These are phyloP conservation scores for Trimorus sp. DNA, from an alignment of 2,888 invertebrate species.

Conservation along the genomic window DNA sequence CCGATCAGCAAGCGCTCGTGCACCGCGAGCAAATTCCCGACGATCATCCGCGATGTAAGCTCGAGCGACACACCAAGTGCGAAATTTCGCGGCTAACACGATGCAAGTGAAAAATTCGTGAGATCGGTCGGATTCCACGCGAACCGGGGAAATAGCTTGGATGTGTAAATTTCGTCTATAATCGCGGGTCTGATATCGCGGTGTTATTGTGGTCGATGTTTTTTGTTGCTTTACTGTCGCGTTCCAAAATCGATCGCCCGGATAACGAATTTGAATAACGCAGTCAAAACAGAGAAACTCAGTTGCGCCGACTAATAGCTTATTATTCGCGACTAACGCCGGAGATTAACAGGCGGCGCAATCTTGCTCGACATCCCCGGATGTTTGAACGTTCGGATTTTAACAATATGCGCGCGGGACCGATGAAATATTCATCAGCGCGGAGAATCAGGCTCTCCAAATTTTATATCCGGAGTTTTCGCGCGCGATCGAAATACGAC, in stretches of 20 bases:
- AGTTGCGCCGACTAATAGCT: conserved; percentile 48
- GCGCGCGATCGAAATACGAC: not conserved
- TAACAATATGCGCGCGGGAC: conserved; percentile 11
- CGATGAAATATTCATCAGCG: conserved; percentile 41
- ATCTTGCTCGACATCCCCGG: conserved; percentile 39
- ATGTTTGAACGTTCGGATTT: conserved; percentile 51
- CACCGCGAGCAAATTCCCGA: conserved; percentile 81
- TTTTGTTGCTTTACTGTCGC: conserved; percentile 12
- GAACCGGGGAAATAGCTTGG: not conserved
- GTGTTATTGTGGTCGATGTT: conserved; percentile 17
- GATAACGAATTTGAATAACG: conserved; percentile 50
- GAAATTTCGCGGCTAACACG: not conserved
- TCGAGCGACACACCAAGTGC: not conserved
- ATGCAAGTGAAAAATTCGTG: too few relatives aligned
- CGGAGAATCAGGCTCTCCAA: conserved; percentile 7
- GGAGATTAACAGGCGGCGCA: conserved; percentile 37
- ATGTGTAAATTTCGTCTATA: too few relatives aligned
- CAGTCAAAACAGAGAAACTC: conserved; percentile 49
- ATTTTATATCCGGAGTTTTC: not conserved
- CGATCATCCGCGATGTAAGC: conserved; percentile 51
- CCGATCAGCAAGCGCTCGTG: conserved; percentile 83
- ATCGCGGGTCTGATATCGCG: not conserved
- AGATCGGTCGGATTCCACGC: not conserved
- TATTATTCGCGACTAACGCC: conserved; percentile 49
- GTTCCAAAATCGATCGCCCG: not conserved